Percentiles rank a stretch among this genome's conserved stretches.
phyloP scores from a whole-genome alignment of 2,113 vertebrate species.

The Ammodytes dubius region DNA sequence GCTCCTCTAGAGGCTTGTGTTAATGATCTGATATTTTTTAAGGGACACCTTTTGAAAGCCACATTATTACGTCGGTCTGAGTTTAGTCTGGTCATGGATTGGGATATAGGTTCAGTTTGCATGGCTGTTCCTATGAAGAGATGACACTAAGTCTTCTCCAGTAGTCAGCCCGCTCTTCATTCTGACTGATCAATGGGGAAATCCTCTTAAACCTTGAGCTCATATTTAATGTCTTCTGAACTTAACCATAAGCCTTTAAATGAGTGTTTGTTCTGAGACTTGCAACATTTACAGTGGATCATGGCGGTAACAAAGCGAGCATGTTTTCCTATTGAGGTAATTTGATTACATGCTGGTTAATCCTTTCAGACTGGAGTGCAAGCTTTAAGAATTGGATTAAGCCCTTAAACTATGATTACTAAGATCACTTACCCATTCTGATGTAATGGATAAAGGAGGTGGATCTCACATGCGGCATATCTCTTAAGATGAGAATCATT shows the following conservation, averaged over 20 bases:
- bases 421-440: conserved; percentile 78
- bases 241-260: conserved; percentile 71
- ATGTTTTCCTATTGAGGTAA: conserved; percentile 80
- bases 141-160: conserved; percentile 41
- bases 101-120: conserved; percentile 31
- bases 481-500: conserved; percentile 71
- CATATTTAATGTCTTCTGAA: conserved; percentile 72
- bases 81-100: conserved; percentile 36
- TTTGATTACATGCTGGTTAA: conserved; percentile 83
- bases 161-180: conserved; percentile 43
- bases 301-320: conserved; percentile 72
- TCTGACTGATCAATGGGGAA: conserved; percentile 68
- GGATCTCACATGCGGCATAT: conserved; percentile 63
- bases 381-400: conserved; percentile 82
- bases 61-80: conserved; percentile 3
- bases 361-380: conserved; percentile 79
- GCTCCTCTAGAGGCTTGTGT: conserved; percentile 45
- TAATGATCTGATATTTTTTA: conserved; percentile 37
- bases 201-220: conserved; percentile 76
- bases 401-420: conserved; percentile 82
- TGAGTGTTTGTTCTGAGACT: conserved; percentile 72
- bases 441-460: conserved; percentile 77
- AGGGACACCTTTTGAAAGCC: conserved; percentile 39
- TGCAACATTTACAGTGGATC: conserved; percentile 77
- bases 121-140: conserved; percentile 32